Percentiles rank a stretch among this genome's conserved stretches.
Evolutionary conservation across 1,140 invertebrate genomes (phyloP).

Genomic region (Antheraea mylitta): DNA sequence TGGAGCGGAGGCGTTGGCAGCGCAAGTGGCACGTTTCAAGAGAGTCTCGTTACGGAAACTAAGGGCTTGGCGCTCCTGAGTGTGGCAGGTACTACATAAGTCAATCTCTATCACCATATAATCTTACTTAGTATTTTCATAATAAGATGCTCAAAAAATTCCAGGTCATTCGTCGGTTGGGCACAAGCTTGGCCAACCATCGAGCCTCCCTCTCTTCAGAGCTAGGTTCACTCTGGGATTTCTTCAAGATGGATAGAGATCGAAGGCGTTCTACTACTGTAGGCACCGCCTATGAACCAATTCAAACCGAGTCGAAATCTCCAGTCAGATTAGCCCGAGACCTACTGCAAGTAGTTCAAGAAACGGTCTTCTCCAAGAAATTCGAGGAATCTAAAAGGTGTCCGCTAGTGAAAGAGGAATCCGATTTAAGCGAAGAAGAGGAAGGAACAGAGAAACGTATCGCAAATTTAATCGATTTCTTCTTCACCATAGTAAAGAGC

Average conservation of each 20-base stretch:
- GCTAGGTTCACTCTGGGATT: slow-evolving; percentile 75
- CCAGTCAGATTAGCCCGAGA: slow-evolving; percentile 68
- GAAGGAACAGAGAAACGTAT: slow-evolving; percentile 65
- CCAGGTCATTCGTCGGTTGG: slow-evolving; percentile 66
- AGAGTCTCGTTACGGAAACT: slow-evolving; percentile 87
- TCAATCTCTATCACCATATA: neutral
- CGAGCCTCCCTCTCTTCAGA: slow-evolving; percentile 69
- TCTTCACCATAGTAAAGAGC: slow-evolving; percentile 73
- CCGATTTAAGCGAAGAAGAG: slow-evolving; percentile 62
- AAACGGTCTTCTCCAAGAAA: slow-evolving; percentile 62
- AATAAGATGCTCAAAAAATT: neutral
- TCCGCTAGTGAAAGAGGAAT: slow-evolving; percentile 66
- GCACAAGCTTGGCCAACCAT: slow-evolving; percentile 62
- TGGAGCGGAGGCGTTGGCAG: slow-evolving; percentile 79
- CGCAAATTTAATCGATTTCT: slow-evolving; percentile 73
- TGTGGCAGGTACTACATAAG: slow-evolving; percentile 62
- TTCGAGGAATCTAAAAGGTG: slow-evolving; percentile 59
- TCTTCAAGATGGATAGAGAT: slow-evolving; percentile 62
- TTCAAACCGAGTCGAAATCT: slow-evolving; percentile 48
- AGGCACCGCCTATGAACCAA: slow-evolving; percentile 48
- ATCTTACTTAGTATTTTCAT: neutral
- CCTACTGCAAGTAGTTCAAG: slow-evolving; percentile 72
- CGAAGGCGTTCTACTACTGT: slow-evolving; percentile 51
- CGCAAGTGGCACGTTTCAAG: slow-evolving; percentile 85
- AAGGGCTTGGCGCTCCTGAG: slow-evolving; percentile 88